Evolutionary conservation across 1,140 invertebrate genomes (phyloP).

Genomic region (Nephotettix cincticeps): DNA sequence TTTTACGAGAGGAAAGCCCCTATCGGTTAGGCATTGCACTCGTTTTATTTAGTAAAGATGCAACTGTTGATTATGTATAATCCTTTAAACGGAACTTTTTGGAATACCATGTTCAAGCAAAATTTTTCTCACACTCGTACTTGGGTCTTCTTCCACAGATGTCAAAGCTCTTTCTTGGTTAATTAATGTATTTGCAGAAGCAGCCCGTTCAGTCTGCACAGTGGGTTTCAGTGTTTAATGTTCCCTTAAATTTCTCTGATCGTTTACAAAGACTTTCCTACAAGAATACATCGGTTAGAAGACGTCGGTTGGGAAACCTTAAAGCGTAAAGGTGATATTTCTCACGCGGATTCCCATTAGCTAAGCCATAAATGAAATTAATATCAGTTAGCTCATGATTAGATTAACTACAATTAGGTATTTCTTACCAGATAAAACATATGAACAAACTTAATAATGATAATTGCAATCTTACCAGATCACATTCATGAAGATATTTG

Average conservation of each 20-base stretch:
- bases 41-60: neutral
- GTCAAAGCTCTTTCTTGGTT: constrained; percentile 1
- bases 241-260: constrained; percentile 5
- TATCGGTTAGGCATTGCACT: neutral
- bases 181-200: neutral
- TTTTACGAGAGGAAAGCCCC: neutral
- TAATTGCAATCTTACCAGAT: no score
- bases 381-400: constrained; percentile 5
- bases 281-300: no score
- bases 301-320: neutral
- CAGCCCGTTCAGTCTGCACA: neutral
- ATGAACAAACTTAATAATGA: no score
- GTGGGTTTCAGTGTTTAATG: neutral
- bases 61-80: neutral
- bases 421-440: no score
- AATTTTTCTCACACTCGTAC: neutral
- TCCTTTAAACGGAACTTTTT: neutral
- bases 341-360: neutral
- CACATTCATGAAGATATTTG: no score
- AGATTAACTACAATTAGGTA: neutral
- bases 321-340: neutral
- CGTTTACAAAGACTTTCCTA: neutral
- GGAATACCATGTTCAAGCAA: neutral
- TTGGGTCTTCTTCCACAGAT: neutral
- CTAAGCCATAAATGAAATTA: constrained; percentile 14